Percentiles rank a stretch among this genome's conserved stretches.
Conservation (phyloP, 2,888 invertebrate genomes). For the Argyra leucocephala region DNA sequence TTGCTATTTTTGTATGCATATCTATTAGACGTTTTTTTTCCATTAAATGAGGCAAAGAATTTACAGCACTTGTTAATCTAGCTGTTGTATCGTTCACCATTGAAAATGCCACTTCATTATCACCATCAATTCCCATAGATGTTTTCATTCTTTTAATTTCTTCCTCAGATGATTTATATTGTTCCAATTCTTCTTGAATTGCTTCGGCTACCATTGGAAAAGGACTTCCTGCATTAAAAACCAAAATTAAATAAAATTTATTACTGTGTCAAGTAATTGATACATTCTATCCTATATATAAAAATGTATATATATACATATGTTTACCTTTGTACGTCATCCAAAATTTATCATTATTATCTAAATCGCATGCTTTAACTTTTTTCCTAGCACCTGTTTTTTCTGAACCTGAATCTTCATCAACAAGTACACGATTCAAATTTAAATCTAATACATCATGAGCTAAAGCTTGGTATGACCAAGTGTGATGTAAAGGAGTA, state of each 20-base stretch:
- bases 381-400: slow-evolving; percentile 59
- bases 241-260: neutral
- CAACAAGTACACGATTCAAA: slow-evolving; percentile 68
- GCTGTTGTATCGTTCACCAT: slow-evolving; percentile 89
- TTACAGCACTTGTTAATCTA: slow-evolving; percentile 86
- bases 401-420: slow-evolving; percentile 49
- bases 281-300: too few relatives aligned
- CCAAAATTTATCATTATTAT: slow-evolving; percentile 87
- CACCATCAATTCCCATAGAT: slow-evolving; percentile 87
- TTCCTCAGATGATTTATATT: slow-evolving; percentile 83
- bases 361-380: slow-evolving; percentile 81
- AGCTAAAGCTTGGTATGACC: slow-evolving; percentile 97
- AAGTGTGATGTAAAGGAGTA: slow-evolving; percentile 96
- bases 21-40: slow-evolving; percentile 96
- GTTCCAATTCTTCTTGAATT: slow-evolving; percentile 95
- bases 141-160: slow-evolving; percentile 92
- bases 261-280: neutral
- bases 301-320: too few relatives aligned
- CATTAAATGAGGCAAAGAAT: slow-evolving; percentile 89
- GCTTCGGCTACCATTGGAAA: slow-evolving; percentile 95
- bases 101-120: slow-evolving; percentile 73
- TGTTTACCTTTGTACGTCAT: slow-evolving; percentile 68
- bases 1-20: slow-evolving; percentile 97
- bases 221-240: slow-evolving; percentile 49
- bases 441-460: slow-evolving; percentile 92